A percentile compares a stretch with the other conserved stretches of the same genome.
Conservation (phyloP, 2,888 invertebrate species). For the Atherix ibis region DNA sequence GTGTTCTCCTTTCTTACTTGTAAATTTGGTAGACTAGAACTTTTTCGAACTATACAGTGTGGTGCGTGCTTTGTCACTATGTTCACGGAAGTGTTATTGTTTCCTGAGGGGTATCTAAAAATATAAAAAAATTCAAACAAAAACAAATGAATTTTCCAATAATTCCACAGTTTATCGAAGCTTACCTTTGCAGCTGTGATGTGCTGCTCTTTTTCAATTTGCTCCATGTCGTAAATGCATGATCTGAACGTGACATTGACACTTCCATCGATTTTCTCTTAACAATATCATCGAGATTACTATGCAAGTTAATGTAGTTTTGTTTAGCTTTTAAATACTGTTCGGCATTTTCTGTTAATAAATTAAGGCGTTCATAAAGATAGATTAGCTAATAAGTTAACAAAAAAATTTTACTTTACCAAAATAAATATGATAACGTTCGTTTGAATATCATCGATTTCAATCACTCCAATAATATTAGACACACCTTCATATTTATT, state of each 20-base stretch:
- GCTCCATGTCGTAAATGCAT: constrained; percentile 79
- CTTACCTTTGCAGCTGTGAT: constrained; percentile 45
- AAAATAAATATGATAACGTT: background rate
- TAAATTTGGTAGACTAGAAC: constrained; percentile 67
- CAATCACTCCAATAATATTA: too few relatives aligned
- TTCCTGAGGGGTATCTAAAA: constrained; percentile 58
- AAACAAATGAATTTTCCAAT: background rate
- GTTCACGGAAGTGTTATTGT: constrained; percentile 44
- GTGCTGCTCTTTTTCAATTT: constrained; percentile 60
- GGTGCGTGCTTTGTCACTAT: constrained; percentile 38
- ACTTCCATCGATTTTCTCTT: constrained; percentile 40
- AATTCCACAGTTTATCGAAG: background rate
- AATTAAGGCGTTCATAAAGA: background rate
- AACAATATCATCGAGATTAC: constrained; percentile 31
- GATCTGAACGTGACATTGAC: constrained; percentile 78
- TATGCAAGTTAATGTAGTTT: constrained; percentile 30
- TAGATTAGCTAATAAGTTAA: too few relatives aligned
- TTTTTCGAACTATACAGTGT: constrained; percentile 47
- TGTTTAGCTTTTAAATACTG: constrained; percentile 22
- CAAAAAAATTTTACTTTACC: background rate
- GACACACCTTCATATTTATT: too few relatives aligned
- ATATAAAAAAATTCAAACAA: constrained; percentile 1
- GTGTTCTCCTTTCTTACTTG: constrained; percentile 22
- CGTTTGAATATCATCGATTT: too few relatives aligned
- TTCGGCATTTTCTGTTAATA: constrained; percentile 26